phyloP scores from a whole-genome alignment of 2,113 vertebrate genomes.

The Hymenochirus boettgeri region DNA sequence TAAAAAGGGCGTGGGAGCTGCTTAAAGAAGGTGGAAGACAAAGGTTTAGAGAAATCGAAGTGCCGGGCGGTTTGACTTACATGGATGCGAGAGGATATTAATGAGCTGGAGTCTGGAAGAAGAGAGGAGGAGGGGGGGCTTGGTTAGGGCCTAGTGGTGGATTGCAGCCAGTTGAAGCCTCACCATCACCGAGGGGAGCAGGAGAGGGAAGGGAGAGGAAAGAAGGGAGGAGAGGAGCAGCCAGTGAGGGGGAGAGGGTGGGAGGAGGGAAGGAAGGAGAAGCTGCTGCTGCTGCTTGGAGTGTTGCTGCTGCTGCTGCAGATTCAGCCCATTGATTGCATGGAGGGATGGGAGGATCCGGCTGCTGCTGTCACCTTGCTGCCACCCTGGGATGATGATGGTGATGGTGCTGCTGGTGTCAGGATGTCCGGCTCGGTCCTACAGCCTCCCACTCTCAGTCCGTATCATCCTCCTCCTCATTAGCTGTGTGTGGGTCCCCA shows the following conservation, averaged over 20 bases:
- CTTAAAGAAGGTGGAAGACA: conserved; percentile 7
- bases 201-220: conserved; percentile 42
- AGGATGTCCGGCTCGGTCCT: not conserved
- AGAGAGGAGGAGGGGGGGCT: conserved; percentile 9
- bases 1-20: conserved; percentile 1
- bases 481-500: conserved; percentile 31
- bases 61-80: conserved; percentile 22
- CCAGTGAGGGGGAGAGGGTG: conserved; percentile 10
- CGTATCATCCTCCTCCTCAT: conserved; percentile 26
- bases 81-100: conserved; percentile 36
- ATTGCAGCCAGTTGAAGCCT: conserved; percentile 42
- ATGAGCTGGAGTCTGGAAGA: conserved; percentile 34
- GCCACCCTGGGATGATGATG: conserved; percentile 9
- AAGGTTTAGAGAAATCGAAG: not conserved
- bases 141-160: conserved; percentile 38
- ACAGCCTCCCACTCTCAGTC: conserved; percentile 10
- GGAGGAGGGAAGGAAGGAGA: conserved; percentile 32
- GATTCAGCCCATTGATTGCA: conserved; percentile 43
- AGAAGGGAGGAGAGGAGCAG: conserved; percentile 23
- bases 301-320: conserved; percentile 34
- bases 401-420: not conserved
- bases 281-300: conserved; percentile 30
- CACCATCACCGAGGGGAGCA: conserved; percentile 43
- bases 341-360: conserved; percentile 36
- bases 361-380: conserved; percentile 26